Base-by-base conservation (phyloP, 2,888 invertebrate species). In the Athalia rosae region DNA sequence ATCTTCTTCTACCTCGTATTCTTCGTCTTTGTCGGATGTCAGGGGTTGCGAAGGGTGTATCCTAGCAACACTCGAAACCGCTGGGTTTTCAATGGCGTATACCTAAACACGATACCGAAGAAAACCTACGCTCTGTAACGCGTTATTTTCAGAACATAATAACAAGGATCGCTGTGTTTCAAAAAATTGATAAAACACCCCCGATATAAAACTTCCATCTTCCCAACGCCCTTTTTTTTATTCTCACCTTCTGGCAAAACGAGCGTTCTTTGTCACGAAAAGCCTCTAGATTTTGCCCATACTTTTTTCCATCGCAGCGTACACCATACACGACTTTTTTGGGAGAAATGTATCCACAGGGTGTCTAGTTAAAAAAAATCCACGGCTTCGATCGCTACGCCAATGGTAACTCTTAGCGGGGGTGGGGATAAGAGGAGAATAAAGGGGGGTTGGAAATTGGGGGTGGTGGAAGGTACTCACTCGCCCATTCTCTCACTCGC, bases 41-140 rank as follows among this genome's bases (percentile, higher is more conserved):
- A 78, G 81, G 84, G 85, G 84, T 86, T 85, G 82, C 85, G 82
- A 83, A 83, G 88, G 88, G 88, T 87, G 88, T 88, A 86, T 88
- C 88, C 88, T 88, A 88, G 88, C 88, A 88, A 88, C 88, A 85
- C 85, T 85, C 82, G 83, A 84, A 87, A 87, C 84, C 83, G 85
- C 86, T 83, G 81, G 83, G 84, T 82, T 80, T 67, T 77, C 87
- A 86, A 84, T 83, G 82, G 82, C 83, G 86, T 84, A n/a, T n/a
- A 85, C 48, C 2, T 28, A 41, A 48, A 61, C 15, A 58, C 15
- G 7, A 58, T n/a, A n/a, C 58, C 4, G 41, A 28, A 28, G 28
- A 28, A 28, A 28, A 28, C 28, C 28, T 2, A 28, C 28, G 28
- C 28, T 28, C 28, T 28, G 2, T 28, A 28, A 28, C 2, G 28